These are phyloP conservation scores for Tinea pellionella DNA, from an alignment of 2,888 invertebrate species.

Conservation along the genomic window DNA sequence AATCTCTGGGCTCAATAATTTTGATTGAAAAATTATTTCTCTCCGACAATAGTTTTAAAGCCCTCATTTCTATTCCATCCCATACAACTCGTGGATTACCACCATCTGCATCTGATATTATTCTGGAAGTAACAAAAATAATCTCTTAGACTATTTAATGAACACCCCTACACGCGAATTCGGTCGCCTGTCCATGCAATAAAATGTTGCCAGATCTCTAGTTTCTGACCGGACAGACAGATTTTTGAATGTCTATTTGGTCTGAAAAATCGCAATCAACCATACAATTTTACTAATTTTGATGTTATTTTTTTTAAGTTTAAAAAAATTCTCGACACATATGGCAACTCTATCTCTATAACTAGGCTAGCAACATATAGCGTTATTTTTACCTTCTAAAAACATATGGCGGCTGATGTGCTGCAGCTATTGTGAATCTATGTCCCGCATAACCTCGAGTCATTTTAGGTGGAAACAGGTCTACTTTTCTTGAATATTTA, in stretches of 20 bases:
- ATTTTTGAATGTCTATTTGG: too few relatives aligned
- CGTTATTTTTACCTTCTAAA: slow-evolving; percentile 69
- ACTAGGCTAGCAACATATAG: too few relatives aligned
- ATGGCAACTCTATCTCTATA: too few relatives aligned
- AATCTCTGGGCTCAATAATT: slow-evolving; percentile 69
- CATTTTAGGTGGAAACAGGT: slow-evolving; percentile 79
- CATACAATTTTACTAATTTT: too few relatives aligned
- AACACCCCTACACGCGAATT: too few relatives aligned
- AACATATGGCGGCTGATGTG: slow-evolving; percentile 80
- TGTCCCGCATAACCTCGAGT: slow-evolving; percentile 78
- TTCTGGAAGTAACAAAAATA: slow-evolving; percentile 26
- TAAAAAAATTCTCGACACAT: too few relatives aligned
- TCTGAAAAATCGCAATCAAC: too few relatives aligned
- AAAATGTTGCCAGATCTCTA: too few relatives aligned
- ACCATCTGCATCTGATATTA: slow-evolving; percentile 52
- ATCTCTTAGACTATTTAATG: too few relatives aligned
- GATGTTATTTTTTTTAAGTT: too few relatives aligned
- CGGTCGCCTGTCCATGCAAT: too few relatives aligned
- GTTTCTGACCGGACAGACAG: too few relatives aligned
- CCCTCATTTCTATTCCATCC: slow-evolving; percentile 82
- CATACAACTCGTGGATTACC: slow-evolving; percentile 59
- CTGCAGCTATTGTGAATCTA: slow-evolving; percentile 76
- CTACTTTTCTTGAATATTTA: slow-evolving; percentile 70
- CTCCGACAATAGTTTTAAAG: slow-evolving; percentile 71
- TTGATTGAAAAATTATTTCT: slow-evolving; percentile 80